Conservation (phyloP, 1,140 invertebrate genomes). For the Platorchestia sp. region DNA sequence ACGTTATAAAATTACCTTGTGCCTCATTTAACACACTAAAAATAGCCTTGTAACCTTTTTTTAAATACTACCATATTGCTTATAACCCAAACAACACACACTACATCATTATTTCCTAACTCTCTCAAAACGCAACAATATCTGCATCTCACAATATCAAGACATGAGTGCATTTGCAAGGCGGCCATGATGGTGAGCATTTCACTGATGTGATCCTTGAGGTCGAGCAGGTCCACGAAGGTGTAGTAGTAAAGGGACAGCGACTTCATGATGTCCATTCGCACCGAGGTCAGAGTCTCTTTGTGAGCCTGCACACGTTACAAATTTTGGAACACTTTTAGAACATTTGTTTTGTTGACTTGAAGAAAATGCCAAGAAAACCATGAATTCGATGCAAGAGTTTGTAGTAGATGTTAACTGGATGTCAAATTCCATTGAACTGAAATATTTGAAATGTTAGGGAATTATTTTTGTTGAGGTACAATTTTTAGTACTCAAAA, state of each 20-base stretch:
- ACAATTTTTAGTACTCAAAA: too few relatives aligned
- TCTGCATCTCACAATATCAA: constrained; percentile 69
- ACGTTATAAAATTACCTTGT: too few relatives aligned
- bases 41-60: too few relatives aligned
- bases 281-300: constrained; percentile 79
- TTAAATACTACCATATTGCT: not conserved
- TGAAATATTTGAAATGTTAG: too few relatives aligned
- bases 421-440: too few relatives aligned
- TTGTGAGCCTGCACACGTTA: constrained; percentile 70
- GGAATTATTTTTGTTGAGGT: too few relatives aligned
- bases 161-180: constrained; percentile 82
- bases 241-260: constrained; percentile 98
- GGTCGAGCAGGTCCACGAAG: constrained; percentile 98
- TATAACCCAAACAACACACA: not conserved
- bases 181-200: constrained; percentile 98
- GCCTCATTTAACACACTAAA: too few relatives aligned
- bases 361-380: too few relatives aligned
- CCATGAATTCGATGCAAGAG: too few relatives aligned
- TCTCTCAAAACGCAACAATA: not conserved
- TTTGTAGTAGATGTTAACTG: too few relatives aligned
- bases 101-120: not conserved
- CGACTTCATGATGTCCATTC: constrained; percentile 96
- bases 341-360: too few relatives aligned
- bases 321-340: too few relatives aligned
- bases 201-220: constrained; percentile 98